Percentiles rank a stretch among this genome's conserved stretches.
Conservation (phyloP, 2,797 vertebrate genomes). For the Bufotes viridis region DNA sequence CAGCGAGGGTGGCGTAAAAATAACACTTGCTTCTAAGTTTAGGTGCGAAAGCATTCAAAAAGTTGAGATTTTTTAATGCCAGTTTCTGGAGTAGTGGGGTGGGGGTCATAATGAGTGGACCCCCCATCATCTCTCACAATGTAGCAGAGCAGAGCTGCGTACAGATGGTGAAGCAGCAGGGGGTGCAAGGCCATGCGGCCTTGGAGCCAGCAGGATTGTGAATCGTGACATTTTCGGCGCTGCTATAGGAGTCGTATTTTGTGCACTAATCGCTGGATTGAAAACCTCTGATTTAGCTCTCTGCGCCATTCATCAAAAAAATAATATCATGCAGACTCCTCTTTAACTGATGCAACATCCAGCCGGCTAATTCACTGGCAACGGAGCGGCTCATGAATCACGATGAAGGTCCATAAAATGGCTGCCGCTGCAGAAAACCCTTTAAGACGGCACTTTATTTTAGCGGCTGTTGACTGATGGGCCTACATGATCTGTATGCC, state of each 20-base stretch:
- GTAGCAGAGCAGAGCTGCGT: not conserved
- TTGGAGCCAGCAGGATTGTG: not conserved
- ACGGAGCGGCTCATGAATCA: not conserved
- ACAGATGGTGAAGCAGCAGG: not conserved
- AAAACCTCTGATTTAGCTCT: not conserved
- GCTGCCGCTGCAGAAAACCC: not conserved
- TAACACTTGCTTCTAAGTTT: no score
- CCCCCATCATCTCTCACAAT: not conserved
- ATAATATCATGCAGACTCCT: not conserved
- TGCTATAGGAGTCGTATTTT: not conserved
- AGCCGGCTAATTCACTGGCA: not conserved
- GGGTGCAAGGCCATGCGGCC: not conserved
- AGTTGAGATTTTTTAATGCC: no score
- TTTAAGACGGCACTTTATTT: not conserved
- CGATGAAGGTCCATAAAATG: not conserved
- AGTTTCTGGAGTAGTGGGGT: no score
- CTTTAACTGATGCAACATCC: not conserved
- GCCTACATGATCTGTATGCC: not conserved
- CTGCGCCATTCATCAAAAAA: conserved; percentile 1
- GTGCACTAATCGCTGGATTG: not conserved
- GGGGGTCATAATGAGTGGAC: no score
- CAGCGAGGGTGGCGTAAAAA: no score
- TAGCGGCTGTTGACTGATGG: not conserved
- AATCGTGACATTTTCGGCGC: not conserved
- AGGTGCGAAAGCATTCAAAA: no score